Conservation (phyloP, 2,113 vertebrate genomes). For the Rhadina sibilatrix region DNA sequence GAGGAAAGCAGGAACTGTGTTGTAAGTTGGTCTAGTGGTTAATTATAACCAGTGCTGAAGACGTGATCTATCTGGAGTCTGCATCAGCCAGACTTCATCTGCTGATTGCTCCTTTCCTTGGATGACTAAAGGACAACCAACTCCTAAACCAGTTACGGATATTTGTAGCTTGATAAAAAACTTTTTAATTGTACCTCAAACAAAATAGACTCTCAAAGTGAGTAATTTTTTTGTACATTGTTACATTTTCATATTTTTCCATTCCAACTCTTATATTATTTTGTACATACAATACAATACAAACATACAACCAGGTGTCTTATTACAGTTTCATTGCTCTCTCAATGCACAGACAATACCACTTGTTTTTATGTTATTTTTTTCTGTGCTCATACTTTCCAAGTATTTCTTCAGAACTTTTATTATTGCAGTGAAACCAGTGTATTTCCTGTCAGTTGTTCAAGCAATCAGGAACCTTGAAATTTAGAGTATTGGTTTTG, state of each 20-base stretch:
- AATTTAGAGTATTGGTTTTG: neutral
- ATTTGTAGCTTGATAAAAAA: neutral
- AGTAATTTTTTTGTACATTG: neutral
- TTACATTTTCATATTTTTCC: neutral
- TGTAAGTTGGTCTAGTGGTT: neutral
- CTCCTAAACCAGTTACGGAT: neutral
- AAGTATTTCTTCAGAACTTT: neutral
- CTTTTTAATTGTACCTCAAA: neutral
- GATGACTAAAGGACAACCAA: neutral
- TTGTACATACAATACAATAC: neutral
- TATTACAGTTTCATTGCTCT: neutral
- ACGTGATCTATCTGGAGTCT: neutral
- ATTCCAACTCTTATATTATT: neutral
- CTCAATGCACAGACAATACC: neutral
- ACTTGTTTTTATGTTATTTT: neutral
- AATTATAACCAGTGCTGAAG: neutral
- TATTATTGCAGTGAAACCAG: neutral
- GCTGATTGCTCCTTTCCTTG: neutral
- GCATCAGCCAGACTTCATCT: neutral
- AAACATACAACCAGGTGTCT: neutral
- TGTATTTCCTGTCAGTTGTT: neutral
- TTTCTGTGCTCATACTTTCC: neutral
- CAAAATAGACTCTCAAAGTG: neutral
- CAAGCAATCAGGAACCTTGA: neutral
- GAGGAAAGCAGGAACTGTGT: neutral